Conservation (phyloP, 2,113 vertebrate species). For the Sceloporus undulatus region DNA sequence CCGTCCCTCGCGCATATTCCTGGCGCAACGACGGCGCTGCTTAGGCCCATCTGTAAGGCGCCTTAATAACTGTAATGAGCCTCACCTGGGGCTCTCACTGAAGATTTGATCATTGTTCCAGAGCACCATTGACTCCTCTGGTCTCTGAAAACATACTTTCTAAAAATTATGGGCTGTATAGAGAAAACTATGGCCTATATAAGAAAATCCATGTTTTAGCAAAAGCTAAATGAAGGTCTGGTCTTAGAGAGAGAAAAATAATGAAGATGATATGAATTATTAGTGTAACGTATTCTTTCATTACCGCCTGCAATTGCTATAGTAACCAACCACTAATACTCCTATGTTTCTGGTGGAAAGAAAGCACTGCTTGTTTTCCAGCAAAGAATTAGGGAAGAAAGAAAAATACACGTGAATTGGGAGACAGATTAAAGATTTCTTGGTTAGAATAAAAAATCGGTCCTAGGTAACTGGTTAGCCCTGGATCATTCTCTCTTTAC, state of each 20-base stretch:
- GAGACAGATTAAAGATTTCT: neutral
- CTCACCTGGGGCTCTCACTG: too few relatives aligned
- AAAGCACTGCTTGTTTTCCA: neutral
- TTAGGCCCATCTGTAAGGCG: too few relatives aligned
- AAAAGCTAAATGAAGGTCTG: neutral
- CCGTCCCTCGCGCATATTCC: too few relatives aligned
- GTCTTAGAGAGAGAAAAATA: neutral
- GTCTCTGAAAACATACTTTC: neutral
- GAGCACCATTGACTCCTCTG: too few relatives aligned
- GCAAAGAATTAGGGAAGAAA: neutral
- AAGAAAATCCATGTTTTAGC: neutral
- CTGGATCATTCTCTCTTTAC: neutral
- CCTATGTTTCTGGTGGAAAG: neutral
- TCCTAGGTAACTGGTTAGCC: neutral
- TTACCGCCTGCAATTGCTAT: neutral
- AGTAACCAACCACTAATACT: neutral
- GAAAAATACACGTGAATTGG: neutral
- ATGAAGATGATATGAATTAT: conserved; percentile 17
- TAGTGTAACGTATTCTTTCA: neutral
- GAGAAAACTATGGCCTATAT: too few relatives aligned
- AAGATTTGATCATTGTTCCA: too few relatives aligned
- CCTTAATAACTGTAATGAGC: too few relatives aligned
- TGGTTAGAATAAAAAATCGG: neutral
- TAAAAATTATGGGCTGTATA: neutral
- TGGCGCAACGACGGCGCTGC: too few relatives aligned